A percentile compares a stretch with the other conserved stretches of the same genome.
Conservation (phyloP, 1,140 invertebrate species). For the Caenorhabditis latens region DNA sequence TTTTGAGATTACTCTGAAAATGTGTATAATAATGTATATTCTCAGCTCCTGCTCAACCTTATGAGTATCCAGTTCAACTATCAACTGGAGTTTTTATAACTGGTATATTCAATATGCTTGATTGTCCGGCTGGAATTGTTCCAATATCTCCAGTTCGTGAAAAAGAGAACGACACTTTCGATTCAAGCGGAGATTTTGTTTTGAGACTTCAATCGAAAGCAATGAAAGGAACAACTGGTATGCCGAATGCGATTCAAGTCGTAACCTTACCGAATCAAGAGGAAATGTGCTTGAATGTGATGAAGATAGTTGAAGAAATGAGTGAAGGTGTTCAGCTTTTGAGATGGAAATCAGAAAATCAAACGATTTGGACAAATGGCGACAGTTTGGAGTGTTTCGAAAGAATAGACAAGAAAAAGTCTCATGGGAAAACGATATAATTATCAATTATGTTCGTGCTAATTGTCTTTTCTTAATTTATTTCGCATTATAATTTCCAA, state of each 20-base stretch:
- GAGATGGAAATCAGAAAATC: conserved; percentile 31
- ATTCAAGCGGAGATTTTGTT: conserved; percentile 7
- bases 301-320: conserved; percentile 71
- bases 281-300: conserved; percentile 72
- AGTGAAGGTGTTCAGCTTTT: conserved; percentile 4
- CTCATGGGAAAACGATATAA: not conserved
- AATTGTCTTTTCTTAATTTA: not conserved
- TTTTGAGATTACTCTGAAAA: too few species aligned
- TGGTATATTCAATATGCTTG: conserved; percentile 67
- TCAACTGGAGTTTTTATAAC: conserved; percentile 72
- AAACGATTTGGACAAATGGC: conserved; percentile 33
- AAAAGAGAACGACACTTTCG: conserved; percentile 26
- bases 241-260: conserved; percentile 72
- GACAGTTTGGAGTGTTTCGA: conserved; percentile 38
- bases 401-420: not conserved
- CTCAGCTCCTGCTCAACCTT: conserved; percentile 70
- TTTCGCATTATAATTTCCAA: not conserved
- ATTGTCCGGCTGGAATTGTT: conserved; percentile 61
- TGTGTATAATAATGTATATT: not conserved
- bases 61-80: conserved; percentile 68
- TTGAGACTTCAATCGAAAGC: conserved; percentile 9
- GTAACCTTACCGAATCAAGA: conserved; percentile 73
- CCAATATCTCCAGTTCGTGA: conserved; percentile 48
- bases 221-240: conserved; percentile 59
- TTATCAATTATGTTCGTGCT: not conserved